Base-by-base conservation (phyloP, 1,140 invertebrate species). In the Papilio dardanus region DNA sequence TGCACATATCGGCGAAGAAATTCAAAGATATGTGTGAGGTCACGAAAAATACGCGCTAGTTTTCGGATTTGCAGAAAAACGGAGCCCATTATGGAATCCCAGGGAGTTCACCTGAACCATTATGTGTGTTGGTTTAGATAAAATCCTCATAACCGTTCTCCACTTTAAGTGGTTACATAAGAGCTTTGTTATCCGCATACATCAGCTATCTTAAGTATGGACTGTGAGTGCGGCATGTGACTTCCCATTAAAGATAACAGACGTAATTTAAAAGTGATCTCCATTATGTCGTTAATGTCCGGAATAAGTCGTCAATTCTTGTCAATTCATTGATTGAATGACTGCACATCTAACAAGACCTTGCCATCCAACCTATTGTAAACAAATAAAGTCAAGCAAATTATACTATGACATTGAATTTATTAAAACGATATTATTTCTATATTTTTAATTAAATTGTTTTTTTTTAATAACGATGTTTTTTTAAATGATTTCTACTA, bases 351-450 rank as follows among this genome's bases (percentile, higher is more conserved):
- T 28, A 24, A 24, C 10, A 14, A 62, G 54, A 62, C 54, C 54
- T 62, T 62, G 54, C 24, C 54, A 62, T 62, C 30, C 54, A 62
- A 28, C 24, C 24, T 28, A 62, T 62, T 62, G 21, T 62, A 54
- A 21, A 54, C 21, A 54, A 54, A 24, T 54, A 10, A 54, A 54
- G 21, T 24, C 21, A 54, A 14, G 24, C 10, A 62, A 28, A 28
- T 30, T 62, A 62, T 62, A 14, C 10, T 30, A 10, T 12, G 54
- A 58, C 19, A 14, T 28, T 62, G 21, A 30, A 62, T 62, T 62
- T 30, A 54, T 54, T 46, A 19, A 46, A 54, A 54, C 7, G 24
- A 28, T 54, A 54, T 54, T 54, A 54, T 19, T 24, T 54, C 0
- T 24, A 2, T 28, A n/a, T 54, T 24, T 24, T 24, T 8, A 54